Conservation (phyloP, 1,140 invertebrate species). For the Chlorops oryzae region DNA sequence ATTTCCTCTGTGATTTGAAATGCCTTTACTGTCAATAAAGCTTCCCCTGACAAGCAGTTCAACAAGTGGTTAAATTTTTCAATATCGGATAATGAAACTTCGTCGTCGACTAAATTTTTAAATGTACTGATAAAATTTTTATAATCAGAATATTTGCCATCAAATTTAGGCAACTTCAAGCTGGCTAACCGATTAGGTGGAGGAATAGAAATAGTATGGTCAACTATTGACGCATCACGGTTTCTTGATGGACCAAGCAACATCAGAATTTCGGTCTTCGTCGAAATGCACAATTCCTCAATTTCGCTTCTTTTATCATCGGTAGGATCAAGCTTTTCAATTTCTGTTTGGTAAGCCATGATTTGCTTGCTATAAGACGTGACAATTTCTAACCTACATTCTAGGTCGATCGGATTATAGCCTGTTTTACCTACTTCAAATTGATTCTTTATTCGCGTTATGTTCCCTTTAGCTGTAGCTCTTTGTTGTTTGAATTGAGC, state of each 20-base stretch:
- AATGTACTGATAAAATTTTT: conserved; percentile 3
- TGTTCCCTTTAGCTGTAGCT: too few species aligned
- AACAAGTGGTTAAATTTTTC: conserved; percentile 14
- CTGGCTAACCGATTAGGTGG: conserved; percentile 2
- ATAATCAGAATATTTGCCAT: conserved; percentile 8
- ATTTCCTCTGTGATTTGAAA: conserved; percentile 8
- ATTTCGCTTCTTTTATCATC: not conserved
- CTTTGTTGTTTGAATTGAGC: too few species aligned
- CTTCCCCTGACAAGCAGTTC: too few species aligned
- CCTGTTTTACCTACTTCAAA: too few species aligned
- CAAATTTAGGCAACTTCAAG: conserved; percentile 6
- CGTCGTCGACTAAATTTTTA: conserved; percentile 4
- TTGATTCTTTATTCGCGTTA: too few species aligned
- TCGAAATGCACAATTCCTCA: not conserved
- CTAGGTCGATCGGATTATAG: conserved; percentile 1
- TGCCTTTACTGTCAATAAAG: conserved; percentile 9
- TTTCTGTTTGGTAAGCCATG: not conserved
- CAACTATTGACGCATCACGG: too few species aligned
- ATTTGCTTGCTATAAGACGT: not conserved
- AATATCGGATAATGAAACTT: conserved; percentile 6
- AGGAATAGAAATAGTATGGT: not conserved
- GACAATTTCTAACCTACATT: conserved; percentile 4
- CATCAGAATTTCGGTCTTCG: not conserved
- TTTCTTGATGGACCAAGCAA: not conserved
- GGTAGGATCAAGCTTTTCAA: not conserved